Conservation (phyloP, 2,797 vertebrate genomes). For the Chelonia mydas region DNA sequence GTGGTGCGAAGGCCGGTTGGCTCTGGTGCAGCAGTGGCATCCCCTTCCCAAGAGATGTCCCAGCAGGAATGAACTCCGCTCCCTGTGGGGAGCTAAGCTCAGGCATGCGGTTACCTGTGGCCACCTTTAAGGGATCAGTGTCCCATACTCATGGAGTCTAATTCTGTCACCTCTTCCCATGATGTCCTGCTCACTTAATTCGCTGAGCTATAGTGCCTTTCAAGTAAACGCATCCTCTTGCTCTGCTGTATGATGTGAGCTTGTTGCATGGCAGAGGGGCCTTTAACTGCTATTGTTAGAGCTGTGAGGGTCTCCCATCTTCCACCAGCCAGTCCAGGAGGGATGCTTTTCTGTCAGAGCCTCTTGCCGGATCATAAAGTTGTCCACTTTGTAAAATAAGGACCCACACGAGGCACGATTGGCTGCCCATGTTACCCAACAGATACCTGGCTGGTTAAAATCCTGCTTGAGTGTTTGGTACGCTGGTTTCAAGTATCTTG, state of each 20-base stretch:
- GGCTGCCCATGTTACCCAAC: background rate
- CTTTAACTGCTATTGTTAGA: background rate
- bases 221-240: background rate
- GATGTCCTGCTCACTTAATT: background rate
- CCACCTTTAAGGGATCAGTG: background rate
- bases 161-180: background rate
- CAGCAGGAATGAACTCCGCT: background rate
- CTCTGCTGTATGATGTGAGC: background rate
- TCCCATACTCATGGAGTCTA: background rate
- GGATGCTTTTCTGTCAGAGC: background rate
- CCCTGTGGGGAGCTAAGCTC: background rate
- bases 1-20: background rate
- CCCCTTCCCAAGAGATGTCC: background rate
- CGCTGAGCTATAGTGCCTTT: background rate
- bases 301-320: background rate
- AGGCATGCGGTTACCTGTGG: background rate
- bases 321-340: background rate
- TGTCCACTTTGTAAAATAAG: background rate
- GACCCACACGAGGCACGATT: background rate
- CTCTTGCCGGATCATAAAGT: background rate
- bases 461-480: background rate
- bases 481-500: background rate
- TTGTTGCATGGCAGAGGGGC: background rate
- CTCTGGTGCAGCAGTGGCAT: background rate
- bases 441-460: background rate